Conservation (phyloP, 2,797 vertebrate genomes). For the Apodemus agrarius region DNA sequence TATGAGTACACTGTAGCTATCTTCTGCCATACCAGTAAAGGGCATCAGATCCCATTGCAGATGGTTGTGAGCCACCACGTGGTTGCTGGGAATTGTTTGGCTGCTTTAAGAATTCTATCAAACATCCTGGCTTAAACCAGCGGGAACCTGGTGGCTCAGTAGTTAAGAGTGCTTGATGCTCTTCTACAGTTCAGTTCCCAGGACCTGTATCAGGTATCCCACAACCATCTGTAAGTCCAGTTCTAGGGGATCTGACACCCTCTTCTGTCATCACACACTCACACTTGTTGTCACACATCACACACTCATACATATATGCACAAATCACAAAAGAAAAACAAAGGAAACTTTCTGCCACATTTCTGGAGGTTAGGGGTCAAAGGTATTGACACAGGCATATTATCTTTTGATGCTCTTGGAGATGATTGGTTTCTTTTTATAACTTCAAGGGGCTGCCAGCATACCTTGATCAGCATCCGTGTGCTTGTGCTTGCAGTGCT, state of each 20-base stretch:
- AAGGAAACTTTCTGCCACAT: not conserved
- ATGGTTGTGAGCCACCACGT: not conserved
- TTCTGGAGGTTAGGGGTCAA: not conserved
- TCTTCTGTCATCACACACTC: not conserved
- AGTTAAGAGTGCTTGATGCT: not conserved
- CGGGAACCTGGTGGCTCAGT: not conserved
- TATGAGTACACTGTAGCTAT: too few species aligned
- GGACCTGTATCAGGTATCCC: not conserved
- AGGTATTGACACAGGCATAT: not conserved
- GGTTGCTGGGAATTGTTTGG: not conserved
- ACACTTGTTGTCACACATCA: too few species aligned
- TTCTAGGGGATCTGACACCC: not conserved
- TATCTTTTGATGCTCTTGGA: not conserved
- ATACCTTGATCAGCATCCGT: not conserved
- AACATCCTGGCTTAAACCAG: conserved; percentile 23
- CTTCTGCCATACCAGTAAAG: not conserved
- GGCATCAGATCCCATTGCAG: not conserved
- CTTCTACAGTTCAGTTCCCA: not conserved
- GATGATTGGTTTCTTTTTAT: not conserved
- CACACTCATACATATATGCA: not conserved
- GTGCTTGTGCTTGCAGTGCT: not conserved
- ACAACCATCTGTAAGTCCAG: not conserved
- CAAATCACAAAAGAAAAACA: too few species aligned
- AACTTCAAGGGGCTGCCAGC: not conserved
- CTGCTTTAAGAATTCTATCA: not conserved